Base-by-base conservation (phyloP, 2,797 vertebrate genomes). In the Euphonia xanthogaster region DNA sequence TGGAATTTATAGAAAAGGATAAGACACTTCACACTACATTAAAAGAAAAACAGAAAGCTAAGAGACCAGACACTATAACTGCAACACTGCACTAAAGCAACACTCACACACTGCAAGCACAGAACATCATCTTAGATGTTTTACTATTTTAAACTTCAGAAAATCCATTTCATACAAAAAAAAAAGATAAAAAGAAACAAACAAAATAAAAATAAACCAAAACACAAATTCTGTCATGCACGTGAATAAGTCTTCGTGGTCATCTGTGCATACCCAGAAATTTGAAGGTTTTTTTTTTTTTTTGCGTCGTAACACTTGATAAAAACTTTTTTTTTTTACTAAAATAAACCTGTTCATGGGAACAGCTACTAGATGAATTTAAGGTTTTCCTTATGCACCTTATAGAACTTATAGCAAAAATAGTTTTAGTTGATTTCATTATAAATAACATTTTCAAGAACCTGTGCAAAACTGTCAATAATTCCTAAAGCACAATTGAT, bases 91-190 rank as follows among this genome's bases (percentile, higher is more conserved):
- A 98, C 98, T 98, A 98, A 98, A 98, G 98, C 98, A 98, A 99
- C 98, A 99, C 98, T 98, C 99, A 98, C 99, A 99, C 99, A 99
- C 99, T 97, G 98, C 99, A 99, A 99, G 98, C 99, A 99, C 98
- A 98, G 98, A 98, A 98, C 98, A 98, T 97, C 96, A 88, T 97
- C 97, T 98, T 97, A 97, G 98, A 98, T 96, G 98, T 98, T 95
- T 97, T 97, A 98, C 97, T 98, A 98, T 88, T 94, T 97, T 96
- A 98, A 98, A 98, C 97, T 96, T 98, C 96, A 97, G 97, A 98
- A 98, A 98, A 98, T 96, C 95, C 97, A 98, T 97, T 97, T 98
- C 97, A 98, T 98, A 98, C 97, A 98, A 80, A 57, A 42, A 42
- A 61, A 93, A 95, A 90, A 93, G 45, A 95, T 94, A 90, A 94